phyloP scores from a whole-genome alignment of 2,888 invertebrate genomes.

The Graphium colonna region DNA sequence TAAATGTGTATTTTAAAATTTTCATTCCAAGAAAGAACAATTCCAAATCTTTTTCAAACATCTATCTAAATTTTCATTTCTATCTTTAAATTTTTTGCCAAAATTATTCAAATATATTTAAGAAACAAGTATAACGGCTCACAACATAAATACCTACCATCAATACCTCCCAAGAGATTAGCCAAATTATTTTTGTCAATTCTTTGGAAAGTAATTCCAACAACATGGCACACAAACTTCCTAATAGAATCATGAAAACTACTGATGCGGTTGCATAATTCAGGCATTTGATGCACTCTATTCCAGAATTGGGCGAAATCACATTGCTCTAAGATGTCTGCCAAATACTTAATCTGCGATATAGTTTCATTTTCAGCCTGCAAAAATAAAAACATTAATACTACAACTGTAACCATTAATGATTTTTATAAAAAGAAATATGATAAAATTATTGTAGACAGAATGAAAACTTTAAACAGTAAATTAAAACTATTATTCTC shows the following conservation, averaged over 20 bases:
- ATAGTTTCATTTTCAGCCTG: constrained; percentile 93
- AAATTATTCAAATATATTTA: too few species aligned
- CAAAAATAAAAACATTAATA: constrained; percentile 35
- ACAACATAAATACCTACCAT: constrained; percentile 80
- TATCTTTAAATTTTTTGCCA: too few species aligned
- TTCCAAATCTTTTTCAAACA: too few species aligned
- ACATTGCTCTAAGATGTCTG: constrained; percentile 95
- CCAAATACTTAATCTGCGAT: constrained; percentile 91
- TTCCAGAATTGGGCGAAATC: constrained; percentile 96
- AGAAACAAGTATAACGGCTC: too few species aligned
- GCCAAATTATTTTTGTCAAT: constrained; percentile 91
- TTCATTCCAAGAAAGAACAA: too few species aligned
- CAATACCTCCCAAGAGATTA: constrained; percentile 92
- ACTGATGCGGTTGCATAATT: constrained; percentile 87
- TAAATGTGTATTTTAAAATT: too few species aligned
- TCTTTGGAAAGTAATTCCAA: constrained; percentile 97
- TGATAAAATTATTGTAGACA: too few species aligned
- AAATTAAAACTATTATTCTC: too few species aligned
- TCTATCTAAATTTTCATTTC: too few species aligned
- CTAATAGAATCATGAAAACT: constrained; percentile 97
- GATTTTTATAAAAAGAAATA: too few species aligned
- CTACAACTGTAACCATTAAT: too few species aligned
- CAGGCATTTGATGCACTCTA: constrained; percentile 86
- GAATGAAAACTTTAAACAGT: too few species aligned
- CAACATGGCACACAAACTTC: constrained; percentile 98